Evolutionary conservation across 2,113 vertebrate genomes (phyloP).

Genomic region (Xerus inauris): DNA sequence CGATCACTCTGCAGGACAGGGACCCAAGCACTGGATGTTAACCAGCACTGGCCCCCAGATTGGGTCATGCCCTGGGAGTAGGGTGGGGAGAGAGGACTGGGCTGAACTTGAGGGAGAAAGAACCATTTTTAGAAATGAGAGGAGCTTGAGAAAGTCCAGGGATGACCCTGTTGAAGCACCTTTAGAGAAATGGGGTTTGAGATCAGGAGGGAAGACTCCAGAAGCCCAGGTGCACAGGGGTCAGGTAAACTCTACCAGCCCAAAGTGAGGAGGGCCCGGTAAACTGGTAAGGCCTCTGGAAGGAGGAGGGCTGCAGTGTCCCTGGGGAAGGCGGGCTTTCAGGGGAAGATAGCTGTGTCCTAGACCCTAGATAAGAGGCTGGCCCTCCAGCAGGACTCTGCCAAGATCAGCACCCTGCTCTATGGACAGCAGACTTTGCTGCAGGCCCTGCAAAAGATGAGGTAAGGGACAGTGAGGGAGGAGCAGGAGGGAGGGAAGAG

Average conservation of each 20-base stretch:
- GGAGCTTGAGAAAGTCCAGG: background rate
- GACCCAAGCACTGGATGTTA: background rate
- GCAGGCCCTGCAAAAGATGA: constrained; percentile 49
- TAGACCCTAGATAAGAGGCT: background rate
- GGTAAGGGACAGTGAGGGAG: constrained; percentile 9
- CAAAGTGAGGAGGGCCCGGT: background rate
- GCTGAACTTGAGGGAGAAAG: background rate
- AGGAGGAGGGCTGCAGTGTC: background rate
- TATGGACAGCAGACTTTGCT: constrained; percentile 61
- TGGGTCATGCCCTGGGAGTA: background rate
- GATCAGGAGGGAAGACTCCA: background rate
- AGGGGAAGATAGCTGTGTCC: background rate
- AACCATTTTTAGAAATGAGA: background rate
- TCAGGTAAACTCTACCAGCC: background rate
- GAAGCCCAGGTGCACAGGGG: background rate
- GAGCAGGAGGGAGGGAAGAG: background rate
- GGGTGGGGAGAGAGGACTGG: background rate
- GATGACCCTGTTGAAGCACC: background rate
- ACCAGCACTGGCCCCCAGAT: background rate
- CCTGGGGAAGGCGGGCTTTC: background rate
- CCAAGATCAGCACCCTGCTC: constrained; percentile 49
- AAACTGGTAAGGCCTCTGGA: background rate
- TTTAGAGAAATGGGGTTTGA: background rate
- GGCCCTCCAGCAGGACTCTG: constrained; percentile 49
- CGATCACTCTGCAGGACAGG: background rate